phyloP scores from a whole-genome alignment of 2,113 vertebrate species.

The Pseudorhombus dupliciocellatus region DNA sequence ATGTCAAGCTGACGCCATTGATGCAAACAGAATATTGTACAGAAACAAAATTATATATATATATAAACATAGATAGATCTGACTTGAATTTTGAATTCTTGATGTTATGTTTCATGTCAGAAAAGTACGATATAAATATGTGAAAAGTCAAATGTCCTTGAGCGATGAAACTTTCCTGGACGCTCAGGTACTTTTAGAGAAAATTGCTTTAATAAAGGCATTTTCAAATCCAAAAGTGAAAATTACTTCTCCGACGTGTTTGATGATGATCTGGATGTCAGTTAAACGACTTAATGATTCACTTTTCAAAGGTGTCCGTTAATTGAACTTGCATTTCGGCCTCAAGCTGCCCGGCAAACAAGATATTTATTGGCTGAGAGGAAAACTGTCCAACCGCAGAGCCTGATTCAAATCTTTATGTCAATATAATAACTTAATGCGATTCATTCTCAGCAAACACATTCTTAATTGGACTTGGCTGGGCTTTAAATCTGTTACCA shows the following conservation, averaged over 20 bases:
- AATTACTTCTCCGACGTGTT: not conserved
- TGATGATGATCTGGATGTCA: not conserved
- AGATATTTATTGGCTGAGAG: conserved; percentile 9
- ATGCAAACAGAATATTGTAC: not conserved
- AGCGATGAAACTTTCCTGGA: too few relatives aligned
- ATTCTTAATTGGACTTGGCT: conserved; percentile 42
- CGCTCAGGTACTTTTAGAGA: not conserved
- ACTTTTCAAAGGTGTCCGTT: not conserved
- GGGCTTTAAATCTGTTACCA: conserved; percentile 48
- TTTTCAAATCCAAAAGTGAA: not conserved
- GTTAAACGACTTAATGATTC: not conserved
- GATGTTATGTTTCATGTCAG: too few relatives aligned
- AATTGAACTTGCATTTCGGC: conserved; percentile 1
- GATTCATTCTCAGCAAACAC: conserved; percentile 51
- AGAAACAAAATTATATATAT: too few relatives aligned
- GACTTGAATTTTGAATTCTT: too few relatives aligned
- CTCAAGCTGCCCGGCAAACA: not conserved
- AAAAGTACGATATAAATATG: too few relatives aligned
- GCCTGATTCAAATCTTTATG: conserved; percentile 42
- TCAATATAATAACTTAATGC: conserved; percentile 39
- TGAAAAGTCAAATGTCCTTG: too few relatives aligned
- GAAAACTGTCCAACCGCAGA: conserved; percentile 6
- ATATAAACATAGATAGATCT: too few relatives aligned
- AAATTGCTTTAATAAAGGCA: not conserved
- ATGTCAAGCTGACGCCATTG: not conserved